phyloP scores from a whole-genome alignment of 2,797 vertebrate species.

The Hozukius guyotensis region DNA sequence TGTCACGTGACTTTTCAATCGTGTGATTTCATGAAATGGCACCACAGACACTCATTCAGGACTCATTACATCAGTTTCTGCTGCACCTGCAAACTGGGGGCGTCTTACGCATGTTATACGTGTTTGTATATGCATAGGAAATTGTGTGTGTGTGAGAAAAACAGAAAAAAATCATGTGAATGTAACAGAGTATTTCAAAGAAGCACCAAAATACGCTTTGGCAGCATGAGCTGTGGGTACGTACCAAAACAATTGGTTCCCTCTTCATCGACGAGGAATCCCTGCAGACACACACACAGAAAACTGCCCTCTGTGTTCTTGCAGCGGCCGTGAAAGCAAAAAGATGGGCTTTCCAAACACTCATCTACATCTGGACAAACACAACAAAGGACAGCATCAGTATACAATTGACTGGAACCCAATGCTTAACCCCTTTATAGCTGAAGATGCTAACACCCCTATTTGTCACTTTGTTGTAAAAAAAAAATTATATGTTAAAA shows the following conservation, averaged over 20 bases:
- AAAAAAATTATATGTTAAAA: background rate
- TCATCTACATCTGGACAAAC: constrained; percentile 88
- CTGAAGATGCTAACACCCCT: no score
- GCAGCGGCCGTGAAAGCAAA: constrained; percentile 89
- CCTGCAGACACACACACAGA: constrained; percentile 87
- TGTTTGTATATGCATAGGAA: background rate
- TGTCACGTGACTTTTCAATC: background rate
- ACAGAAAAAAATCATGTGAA: background rate
- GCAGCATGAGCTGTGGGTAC: background rate
- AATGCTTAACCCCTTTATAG: background rate
- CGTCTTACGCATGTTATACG: background rate
- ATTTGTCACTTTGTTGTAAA: no score
- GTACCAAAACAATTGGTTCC: constrained; percentile 89
- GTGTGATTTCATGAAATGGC: background rate
- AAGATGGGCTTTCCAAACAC: constrained; percentile 80
- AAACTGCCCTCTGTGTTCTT: constrained; percentile 91
- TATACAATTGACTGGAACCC: background rate
- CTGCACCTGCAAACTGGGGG: background rate
- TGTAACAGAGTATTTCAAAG: background rate
- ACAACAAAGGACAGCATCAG: background rate
- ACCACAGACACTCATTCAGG: background rate
- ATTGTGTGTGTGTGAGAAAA: background rate
- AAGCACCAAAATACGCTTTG: background rate
- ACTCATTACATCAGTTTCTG: background rate
- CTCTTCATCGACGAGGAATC: constrained; percentile 86